Conservation (phyloP, 1,140 invertebrate genomes). For the Drosophila neocordata region DNA sequence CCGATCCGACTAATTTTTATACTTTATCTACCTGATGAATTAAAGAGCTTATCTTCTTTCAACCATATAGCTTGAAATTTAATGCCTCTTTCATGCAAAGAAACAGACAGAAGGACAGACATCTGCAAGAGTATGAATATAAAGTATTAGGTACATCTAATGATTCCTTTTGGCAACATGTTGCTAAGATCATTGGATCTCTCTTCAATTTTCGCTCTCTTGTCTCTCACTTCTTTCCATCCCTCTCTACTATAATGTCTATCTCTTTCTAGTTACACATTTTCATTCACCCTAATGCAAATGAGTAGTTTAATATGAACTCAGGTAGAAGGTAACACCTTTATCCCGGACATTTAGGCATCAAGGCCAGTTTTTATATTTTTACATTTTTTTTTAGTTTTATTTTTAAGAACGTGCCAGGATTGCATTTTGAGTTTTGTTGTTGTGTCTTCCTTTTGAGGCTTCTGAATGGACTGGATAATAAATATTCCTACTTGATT, state of each 20-base stretch:
- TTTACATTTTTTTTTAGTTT: background rate
- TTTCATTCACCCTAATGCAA: slow-evolving; percentile 37
- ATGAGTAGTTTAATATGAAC: slow-evolving; percentile 11
- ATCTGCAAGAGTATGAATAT: no score
- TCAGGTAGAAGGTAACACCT: slow-evolving; percentile 31
- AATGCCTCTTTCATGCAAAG: no score
- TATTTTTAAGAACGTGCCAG: slow-evolving; percentile 43
- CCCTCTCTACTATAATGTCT: background rate
- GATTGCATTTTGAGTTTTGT: slow-evolving; percentile 21
- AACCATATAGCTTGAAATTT: no score
- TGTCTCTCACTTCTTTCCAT: background rate
- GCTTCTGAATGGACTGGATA: slow-evolving; percentile 19
- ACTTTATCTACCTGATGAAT: no score
- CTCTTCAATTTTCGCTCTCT: background rate
- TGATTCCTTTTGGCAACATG: slow-evolving; percentile 6
- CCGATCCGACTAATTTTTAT: no score
- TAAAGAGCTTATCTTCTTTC: no score
- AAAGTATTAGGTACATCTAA: no score
- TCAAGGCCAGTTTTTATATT: background rate
- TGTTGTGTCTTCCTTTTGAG: slow-evolving; percentile 16
- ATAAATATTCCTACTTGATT: slow-evolving; percentile 64
- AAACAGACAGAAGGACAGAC: no score
- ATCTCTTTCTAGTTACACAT: background rate
- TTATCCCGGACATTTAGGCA: background rate
- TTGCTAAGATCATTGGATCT: background rate